Evolutionary conservation across 2,888 invertebrate species (phyloP).

Genomic region (Salticus scenicus): DNA sequence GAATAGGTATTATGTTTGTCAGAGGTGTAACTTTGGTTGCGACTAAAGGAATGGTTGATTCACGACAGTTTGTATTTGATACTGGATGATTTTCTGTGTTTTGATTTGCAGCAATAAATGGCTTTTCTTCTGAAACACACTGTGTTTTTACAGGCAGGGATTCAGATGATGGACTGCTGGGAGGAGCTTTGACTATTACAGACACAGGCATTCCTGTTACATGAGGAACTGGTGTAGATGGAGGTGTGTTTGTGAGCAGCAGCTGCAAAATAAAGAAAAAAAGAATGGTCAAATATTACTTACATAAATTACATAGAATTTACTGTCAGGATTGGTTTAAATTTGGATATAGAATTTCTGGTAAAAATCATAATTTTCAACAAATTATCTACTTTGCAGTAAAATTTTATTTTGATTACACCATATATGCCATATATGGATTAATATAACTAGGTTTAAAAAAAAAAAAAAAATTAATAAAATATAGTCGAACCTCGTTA

Average conservation of each 20-base stretch:
- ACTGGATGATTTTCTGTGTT: not conserved
- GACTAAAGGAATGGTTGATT: not conserved
- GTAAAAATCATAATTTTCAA: too few relatives aligned
- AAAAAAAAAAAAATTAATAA: too few relatives aligned
- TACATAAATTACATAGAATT: too few relatives aligned
- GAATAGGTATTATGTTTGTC: constrained; percentile 40
- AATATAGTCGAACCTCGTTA: too few relatives aligned
- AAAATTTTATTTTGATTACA: too few relatives aligned
- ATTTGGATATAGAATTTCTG: too few relatives aligned
- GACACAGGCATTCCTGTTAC: constrained; percentile 79
- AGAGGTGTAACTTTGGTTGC: constrained; percentile 40
- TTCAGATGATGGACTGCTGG: constrained; percentile 16
- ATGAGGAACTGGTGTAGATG: constrained; percentile 71
- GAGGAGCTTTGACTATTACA: constrained; percentile 87
- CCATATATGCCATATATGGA: too few relatives aligned
- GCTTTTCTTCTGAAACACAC: not conserved
- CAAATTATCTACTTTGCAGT: too few relatives aligned
- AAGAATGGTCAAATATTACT: too few relatives aligned
- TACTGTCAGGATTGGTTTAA: too few relatives aligned
- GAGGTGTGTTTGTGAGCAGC: constrained; percentile 72
- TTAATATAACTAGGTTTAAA: too few relatives aligned
- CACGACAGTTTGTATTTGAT: not conserved
- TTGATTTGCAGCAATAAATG: not conserved
- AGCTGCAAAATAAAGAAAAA: constrained; percentile 75
- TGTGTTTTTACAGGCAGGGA: not conserved